Conservation (phyloP, 2,797 vertebrate genomes). For the Micropoecilia bifurca region DNA sequence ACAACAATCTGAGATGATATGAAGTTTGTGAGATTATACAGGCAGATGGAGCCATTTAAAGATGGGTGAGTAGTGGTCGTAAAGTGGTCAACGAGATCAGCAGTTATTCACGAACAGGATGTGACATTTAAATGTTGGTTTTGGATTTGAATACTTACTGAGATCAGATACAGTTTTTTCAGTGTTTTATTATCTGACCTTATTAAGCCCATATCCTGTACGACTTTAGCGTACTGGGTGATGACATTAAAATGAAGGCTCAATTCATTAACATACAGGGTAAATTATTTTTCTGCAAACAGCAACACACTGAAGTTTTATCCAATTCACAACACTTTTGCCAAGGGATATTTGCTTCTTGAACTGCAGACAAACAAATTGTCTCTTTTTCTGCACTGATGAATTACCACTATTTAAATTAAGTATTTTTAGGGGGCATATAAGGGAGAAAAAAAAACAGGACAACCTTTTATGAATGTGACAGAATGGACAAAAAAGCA, state of each 20-base stretch:
- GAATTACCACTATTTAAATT: not conserved
- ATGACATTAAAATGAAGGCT: not conserved
- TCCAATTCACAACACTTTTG: not conserved
- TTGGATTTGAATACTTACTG: not conserved
- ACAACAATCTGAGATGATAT: constrained; percentile 3
- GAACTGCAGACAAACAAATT: not conserved
- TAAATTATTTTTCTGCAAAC: not conserved
- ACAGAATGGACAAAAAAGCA: not conserved
- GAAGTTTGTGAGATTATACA: constrained; percentile 10
- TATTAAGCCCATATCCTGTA: not conserved
- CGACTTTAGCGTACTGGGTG: not conserved
- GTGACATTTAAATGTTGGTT: not conserved
- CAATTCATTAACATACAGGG: not conserved
- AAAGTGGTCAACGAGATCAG: constrained; percentile 1
- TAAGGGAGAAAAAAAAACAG: not conserved
- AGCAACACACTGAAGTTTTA: not conserved
- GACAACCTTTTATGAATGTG: not conserved
- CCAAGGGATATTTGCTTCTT: not conserved
- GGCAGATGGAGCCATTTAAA: not conserved
- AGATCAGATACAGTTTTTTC: not conserved
- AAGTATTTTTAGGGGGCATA: not conserved
- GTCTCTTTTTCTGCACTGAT: not conserved
- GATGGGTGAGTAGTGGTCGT: not conserved
- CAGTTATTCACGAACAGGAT: not conserved
- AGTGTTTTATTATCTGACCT: not conserved